Conservation (phyloP, 2,113 vertebrate genomes). For the Lophius piscatorius region DNA sequence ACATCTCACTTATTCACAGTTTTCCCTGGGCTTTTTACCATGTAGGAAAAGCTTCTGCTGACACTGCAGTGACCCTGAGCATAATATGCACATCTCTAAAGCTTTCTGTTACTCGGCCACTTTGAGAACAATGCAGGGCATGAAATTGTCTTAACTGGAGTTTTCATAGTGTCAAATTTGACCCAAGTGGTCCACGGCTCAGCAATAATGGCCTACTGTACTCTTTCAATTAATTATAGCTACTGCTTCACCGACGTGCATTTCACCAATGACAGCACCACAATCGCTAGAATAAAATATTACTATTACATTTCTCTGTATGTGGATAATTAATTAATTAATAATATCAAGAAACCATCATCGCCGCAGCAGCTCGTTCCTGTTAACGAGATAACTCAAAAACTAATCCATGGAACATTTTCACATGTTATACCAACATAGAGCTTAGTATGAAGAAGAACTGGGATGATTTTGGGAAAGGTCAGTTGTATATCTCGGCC, state of each 20-base stretch:
- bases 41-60: constrained; percentile 35
- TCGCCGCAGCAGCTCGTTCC: too few relatives aligned
- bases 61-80: constrained; percentile 43
- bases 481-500: too few relatives aligned
- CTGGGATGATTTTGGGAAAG: too few relatives aligned
- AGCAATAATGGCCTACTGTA: neutral
- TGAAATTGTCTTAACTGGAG: constrained; percentile 22
- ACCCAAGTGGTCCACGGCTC: constrained; percentile 14
- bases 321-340: too few relatives aligned
- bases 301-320: too few relatives aligned
- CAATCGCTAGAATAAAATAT: too few relatives aligned
- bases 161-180: constrained; percentile 19
- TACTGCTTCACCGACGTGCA: neutral
- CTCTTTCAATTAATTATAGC: neutral
- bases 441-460: too few relatives aligned
- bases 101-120: constrained; percentile 13
- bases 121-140: constrained; percentile 14
- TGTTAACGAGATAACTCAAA: too few relatives aligned
- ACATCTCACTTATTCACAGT: constrained; percentile 81
- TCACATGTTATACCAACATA: too few relatives aligned
- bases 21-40: constrained; percentile 45
- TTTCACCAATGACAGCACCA: too few relatives aligned
- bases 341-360: too few relatives aligned
- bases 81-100: constrained; percentile 35
- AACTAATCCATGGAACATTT: too few relatives aligned